Conservation (phyloP, 2,797 vertebrate species). For the Enteromius treurensis region DNA sequence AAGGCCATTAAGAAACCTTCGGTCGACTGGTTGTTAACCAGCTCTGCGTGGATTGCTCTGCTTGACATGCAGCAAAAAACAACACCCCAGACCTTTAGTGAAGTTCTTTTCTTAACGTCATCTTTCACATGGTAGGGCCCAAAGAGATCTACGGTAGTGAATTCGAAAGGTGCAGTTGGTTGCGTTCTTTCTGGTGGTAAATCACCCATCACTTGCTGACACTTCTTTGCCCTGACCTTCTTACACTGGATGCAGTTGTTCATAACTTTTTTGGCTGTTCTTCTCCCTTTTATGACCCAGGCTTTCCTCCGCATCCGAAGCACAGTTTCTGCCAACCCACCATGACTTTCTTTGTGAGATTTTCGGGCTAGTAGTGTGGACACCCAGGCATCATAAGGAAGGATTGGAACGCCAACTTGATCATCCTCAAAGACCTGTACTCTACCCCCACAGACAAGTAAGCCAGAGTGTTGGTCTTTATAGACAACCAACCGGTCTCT, state of each 20-base stretch:
- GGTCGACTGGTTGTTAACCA: neutral
- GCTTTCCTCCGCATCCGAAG: constrained; percentile 48
- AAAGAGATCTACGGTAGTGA: neutral
- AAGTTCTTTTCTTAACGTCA: neutral
- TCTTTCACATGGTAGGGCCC: neutral
- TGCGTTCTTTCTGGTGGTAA: neutral
- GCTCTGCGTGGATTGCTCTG: neutral
- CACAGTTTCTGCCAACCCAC: too few relatives aligned
- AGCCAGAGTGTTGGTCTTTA: too few relatives aligned
- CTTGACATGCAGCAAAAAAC: neutral
- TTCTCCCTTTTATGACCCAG: neutral
- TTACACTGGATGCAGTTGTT: constrained; percentile 22
- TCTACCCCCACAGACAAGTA: too few relatives aligned
- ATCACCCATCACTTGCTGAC: constrained; percentile 11
- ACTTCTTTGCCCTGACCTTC: neutral
- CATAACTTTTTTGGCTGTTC: constrained; percentile 28
- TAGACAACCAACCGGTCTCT: too few relatives aligned
- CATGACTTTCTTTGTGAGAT: too few relatives aligned
- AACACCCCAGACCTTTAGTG: neutral
- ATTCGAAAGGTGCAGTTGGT: neutral
- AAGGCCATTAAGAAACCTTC: neutral
- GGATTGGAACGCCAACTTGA: too few relatives aligned
- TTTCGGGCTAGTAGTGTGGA: too few relatives aligned
- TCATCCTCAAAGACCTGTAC: too few relatives aligned
- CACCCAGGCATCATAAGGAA: too few relatives aligned